Percentiles rank a stretch among this genome's conserved stretches.
These are phyloP conservation scores for Sebastes miniatus DNA, from an alignment of 2,797 vertebrate species.

Conservation along the genomic window DNA sequence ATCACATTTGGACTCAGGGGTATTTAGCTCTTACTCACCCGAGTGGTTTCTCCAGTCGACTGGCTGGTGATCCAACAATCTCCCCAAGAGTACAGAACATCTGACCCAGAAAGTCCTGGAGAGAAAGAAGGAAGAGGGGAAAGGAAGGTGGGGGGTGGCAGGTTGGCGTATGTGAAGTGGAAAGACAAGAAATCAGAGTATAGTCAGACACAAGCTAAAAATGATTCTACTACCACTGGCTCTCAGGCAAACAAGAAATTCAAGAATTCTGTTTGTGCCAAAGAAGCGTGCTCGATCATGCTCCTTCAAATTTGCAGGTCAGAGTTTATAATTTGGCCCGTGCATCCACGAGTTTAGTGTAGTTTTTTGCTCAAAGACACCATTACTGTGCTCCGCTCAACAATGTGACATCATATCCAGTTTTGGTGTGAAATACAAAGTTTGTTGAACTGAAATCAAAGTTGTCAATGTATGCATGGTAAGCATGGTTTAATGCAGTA, in stretches of 20 bases:
- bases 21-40: slow-evolving; percentile 83
- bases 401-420: not conserved
- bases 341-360: not conserved
- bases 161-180: not conserved
- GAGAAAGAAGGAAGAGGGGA: not conserved
- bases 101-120: slow-evolving; percentile 95
- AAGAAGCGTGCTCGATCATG: not conserved
- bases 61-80: slow-evolving; percentile 93
- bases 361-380: not conserved
- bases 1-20: slow-evolving; percentile 18
- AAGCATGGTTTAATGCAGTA: not conserved
- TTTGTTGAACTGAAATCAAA: slow-evolving; percentile 1
- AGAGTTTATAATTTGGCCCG: not conserved
- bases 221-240: not conserved
- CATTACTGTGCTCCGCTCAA: not conserved
- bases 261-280: not conserved
- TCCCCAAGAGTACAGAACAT: slow-evolving; percentile 95
- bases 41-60: slow-evolving; percentile 93
- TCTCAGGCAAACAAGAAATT: slow-evolving; percentile 2
- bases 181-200: slow-evolving; percentile 13
- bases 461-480: not conserved
- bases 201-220: not conserved
- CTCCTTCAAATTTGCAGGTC: not conserved
- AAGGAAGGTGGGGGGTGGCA: not conserved
- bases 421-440: not conserved